These are phyloP conservation scores for Cataglyphis livida DNA, from an alignment of 2,888 invertebrate species.

Conservation along the genomic window DNA sequence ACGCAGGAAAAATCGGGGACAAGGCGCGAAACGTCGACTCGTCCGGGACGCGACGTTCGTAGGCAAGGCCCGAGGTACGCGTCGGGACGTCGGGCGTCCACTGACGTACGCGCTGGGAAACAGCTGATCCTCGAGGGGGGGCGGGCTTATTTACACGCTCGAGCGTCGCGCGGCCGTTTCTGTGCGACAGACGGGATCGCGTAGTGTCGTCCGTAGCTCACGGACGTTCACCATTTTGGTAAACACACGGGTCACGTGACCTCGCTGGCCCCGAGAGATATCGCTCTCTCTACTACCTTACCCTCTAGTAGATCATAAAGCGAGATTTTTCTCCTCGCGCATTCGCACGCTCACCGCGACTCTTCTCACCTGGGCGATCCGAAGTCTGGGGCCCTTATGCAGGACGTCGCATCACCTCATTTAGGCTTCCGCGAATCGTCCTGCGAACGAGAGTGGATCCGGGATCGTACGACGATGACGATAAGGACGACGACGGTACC, in stretches of 20 bases:
- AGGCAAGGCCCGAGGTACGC: not conserved
- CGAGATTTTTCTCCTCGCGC: constrained; percentile 21
- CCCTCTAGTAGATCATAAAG: constrained; percentile 74
- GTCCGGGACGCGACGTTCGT: not conserved
- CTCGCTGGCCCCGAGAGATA: constrained; percentile 74
- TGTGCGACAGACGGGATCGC: constrained; percentile 23
- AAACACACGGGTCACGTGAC: constrained; percentile 85
- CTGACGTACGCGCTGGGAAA: not conserved
- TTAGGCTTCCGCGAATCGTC: constrained; percentile 35
- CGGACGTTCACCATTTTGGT: constrained; percentile 84
- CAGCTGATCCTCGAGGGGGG: constrained; percentile 35
- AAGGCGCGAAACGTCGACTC: constrained; percentile 25
- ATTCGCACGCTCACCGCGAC: constrained; percentile 51
- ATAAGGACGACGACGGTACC: no score
- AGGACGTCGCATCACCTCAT: constrained; percentile 75
- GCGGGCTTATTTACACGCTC: constrained; percentile 23
- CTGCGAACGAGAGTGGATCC: constrained; percentile 3
- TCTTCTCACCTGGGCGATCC: constrained; percentile 79
- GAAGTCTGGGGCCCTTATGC: constrained; percentile 69
- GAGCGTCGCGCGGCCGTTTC: constrained; percentile 36
- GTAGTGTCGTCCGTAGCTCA: constrained; percentile 30
- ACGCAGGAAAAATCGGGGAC: not conserved
- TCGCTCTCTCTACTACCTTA: constrained; percentile 77
- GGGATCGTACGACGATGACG: constrained; percentile 13
- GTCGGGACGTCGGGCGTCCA: not conserved